Base-by-base conservation (phyloP, 2,888 invertebrate genomes). In the Papilio elwesi region DNA sequence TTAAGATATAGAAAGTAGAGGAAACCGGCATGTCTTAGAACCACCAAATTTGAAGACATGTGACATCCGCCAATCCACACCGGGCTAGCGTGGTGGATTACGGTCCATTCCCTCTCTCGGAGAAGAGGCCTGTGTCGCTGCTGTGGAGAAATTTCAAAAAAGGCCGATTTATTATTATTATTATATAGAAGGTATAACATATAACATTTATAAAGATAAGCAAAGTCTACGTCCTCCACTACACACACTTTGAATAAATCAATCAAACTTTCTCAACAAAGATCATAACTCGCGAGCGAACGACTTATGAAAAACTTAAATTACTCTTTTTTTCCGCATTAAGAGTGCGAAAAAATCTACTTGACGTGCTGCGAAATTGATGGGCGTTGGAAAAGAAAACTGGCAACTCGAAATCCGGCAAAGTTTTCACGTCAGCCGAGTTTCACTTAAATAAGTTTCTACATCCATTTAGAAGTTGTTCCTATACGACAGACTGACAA, bases 261-360 rank as follows among this genome's bases (percentile, higher is more conserved):
- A 93, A 93, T 93, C 93, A 90, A 92, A 93, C 84, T 93, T 92
- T 89, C 80, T 82, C 6, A 93, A 93, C 92, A 90, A 92, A 90
- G 88, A 92, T 92, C 91, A 92, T 92, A 93, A 92, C 89, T 92
- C 88, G 85, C 80, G 84, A 87, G 87, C 88, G 49, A 90, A 91
- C 89, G 92, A 89, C 88, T 90, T 87, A 85, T 85, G 84, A 83
- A 88, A 91, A 93, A 92, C 91, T 93, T 93, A 93, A 93, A 93
- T 93, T 91, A 92, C 92, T 88, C 90, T 92, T 92, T 90, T 68
- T 92, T 92, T 92, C 90, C 91, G 92, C 89, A 87, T 91, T 88
- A 88, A 87, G 89, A 92, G 93, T 92, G 93, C 89, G 92, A 93
- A 93, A n/a, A 92, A 93, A 93, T 93, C 93, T 93, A 92, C 93